Base-by-base conservation (phyloP, 2,113 vertebrate species). In the Pelodiscus sinensis region DNA sequence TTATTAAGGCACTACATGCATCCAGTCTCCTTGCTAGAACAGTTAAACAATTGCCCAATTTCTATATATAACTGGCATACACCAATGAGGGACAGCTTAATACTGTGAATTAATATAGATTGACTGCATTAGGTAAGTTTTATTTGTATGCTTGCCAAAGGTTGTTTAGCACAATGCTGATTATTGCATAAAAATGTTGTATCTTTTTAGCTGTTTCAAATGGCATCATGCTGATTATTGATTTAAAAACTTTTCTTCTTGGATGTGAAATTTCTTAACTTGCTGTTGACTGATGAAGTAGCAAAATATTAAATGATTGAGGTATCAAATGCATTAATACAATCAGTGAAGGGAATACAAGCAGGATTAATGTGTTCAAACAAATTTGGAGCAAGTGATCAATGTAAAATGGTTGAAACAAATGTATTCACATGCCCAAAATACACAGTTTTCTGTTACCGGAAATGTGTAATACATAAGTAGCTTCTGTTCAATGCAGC, bases 271-370 rank as follows among this genome's bases (percentile, higher is more conserved):
- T 50, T 31, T 25, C 82, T 71, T 38, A 56, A 79, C 35, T 5
- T 1, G 79, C 57, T 55, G 27, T n/a, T 75, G 31, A 56, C 73
- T 73, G 65, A 8, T 75, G 0, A 0, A 81, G 38, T n/a, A 82
- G 60, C 71, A 81, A 16, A 79, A 15, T 4, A 3, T 58, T 58
- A 62, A 0, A 0, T 79, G 12, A 27, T 14, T 24, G 56, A 12
- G 0, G 8, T 38, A 31, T 10, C 51, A 14, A 13, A 21, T 14
- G 3, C 0, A 0, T 27, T 11, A 78, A 80, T 25, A 68, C 31
- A 68, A 35, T 35, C 54, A 12, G 35, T 24, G 38, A 54, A 14
- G 52, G 52, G 35, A 44, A 75, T 21, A 44, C 44, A 75, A 75
- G 35, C 24, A 75, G 35, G 35, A 21, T 75, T 75, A 38, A 44